phyloP scores from a whole-genome alignment of 2,113 vertebrate species.

The Hyla sarda region DNA sequence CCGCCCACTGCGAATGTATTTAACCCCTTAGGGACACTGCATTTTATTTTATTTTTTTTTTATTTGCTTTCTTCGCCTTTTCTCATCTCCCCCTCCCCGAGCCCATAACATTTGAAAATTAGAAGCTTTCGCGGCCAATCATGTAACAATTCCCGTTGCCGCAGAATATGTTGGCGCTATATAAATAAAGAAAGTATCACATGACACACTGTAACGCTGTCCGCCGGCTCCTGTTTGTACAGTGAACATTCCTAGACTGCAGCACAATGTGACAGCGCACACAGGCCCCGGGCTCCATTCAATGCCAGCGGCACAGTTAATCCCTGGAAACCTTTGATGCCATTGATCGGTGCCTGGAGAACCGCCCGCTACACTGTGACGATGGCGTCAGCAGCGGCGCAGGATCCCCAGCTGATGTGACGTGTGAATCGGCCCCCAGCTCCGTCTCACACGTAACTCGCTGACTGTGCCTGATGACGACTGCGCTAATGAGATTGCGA shows the following conservation, averaged over 20 bases:
- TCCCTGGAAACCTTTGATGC: neutral
- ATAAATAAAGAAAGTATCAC: too few relatives aligned
- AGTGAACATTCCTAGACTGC: neutral
- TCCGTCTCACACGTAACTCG: too few relatives aligned
- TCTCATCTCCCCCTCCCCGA: too few relatives aligned
- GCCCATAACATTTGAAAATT: too few relatives aligned
- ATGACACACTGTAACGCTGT: too few relatives aligned
- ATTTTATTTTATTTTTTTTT: too few relatives aligned
- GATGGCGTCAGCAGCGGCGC: neutral
- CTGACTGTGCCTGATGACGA: constrained; percentile 15
- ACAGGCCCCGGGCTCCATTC: neutral
- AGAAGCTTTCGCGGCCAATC: too few relatives aligned
- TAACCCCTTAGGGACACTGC: too few relatives aligned
- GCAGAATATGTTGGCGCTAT: too few relatives aligned
- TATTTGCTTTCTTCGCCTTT: too few relatives aligned
- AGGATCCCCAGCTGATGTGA: constrained; percentile 19
- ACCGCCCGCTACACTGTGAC: neutral
- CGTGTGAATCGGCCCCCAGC: constrained; percentile 4
- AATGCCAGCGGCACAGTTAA: constrained; percentile 1
- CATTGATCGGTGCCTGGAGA: neutral
- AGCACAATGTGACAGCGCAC: neutral
- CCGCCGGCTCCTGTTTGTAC: neutral
- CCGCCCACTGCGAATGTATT: too few relatives aligned
- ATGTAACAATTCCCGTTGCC: too few relatives aligned
- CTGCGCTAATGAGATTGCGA: neutral